Conservation (phyloP, 2,888 invertebrate species). For the Drosophila diplacantha region DNA sequence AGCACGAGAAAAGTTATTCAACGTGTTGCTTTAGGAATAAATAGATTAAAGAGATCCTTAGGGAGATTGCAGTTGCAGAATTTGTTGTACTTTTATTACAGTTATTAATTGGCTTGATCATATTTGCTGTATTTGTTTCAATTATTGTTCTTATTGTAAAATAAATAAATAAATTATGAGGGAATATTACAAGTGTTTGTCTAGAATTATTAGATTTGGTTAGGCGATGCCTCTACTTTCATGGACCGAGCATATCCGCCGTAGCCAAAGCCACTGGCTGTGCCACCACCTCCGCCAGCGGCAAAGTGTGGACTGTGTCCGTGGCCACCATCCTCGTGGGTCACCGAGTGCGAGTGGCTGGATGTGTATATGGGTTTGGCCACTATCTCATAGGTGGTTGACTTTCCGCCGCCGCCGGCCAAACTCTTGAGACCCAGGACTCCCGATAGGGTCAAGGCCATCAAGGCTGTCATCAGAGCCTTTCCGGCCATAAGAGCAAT, state of each 20-base stretch:
- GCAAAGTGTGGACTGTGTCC: constrained; percentile 68
- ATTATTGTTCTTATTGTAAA: constrained; percentile 21
- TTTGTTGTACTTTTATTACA: too few species aligned
- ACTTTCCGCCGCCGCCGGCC: constrained; percentile 83
- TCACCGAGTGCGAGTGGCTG: constrained; percentile 81
- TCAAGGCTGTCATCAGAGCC: constrained; percentile 88
- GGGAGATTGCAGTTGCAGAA: too few species aligned
- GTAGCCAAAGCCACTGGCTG: constrained; percentile 81
- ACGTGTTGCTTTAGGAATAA: not conserved
- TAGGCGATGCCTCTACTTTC: constrained; percentile 53
- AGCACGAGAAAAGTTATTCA: not conserved
- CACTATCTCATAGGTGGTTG: constrained; percentile 90
- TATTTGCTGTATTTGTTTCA: not conserved
- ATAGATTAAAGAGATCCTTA: too few species aligned
- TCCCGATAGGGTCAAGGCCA: constrained; percentile 87
- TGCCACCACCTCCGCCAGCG: constrained; percentile 69
- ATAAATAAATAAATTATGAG: constrained; percentile 41
- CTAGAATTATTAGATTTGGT: constrained; percentile 41
- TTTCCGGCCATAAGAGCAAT: constrained; percentile 89
- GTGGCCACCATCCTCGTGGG: constrained; percentile 80
- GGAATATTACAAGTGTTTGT: constrained; percentile 9
- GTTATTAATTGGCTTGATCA: not conserved
- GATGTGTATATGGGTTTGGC: constrained; percentile 88
- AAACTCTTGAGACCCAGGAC: constrained; percentile 87
- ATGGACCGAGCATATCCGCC: constrained; percentile 78